A percentile compares a stretch with the other conserved stretches of the same genome.
Evolutionary conservation across 2,797 vertebrate species (phyloP).

Genomic region (Ispidina picta): DNA sequence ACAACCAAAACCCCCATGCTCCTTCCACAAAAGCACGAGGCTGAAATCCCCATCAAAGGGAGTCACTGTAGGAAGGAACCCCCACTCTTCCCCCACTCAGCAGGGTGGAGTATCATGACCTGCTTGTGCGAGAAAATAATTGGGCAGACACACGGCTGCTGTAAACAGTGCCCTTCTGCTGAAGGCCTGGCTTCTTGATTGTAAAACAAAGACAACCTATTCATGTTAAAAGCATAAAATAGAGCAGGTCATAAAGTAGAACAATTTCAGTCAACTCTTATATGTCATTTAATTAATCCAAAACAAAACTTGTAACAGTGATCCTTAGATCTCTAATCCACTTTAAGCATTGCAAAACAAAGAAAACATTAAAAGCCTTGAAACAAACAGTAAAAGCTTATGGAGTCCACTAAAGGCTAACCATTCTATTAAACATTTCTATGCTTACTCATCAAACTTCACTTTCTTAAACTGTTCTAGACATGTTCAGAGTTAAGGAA

Average conservation of each 20-base stretch:
- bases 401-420: not conserved
- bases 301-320: conserved; percentile 48
- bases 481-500: conserved; percentile 9
- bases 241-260: conserved; percentile 3
- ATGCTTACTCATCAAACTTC: conserved; percentile 17
- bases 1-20: not conserved
- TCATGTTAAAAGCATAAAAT: conserved; percentile 18
- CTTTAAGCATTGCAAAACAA: conserved; percentile 58
- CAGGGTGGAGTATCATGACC: conserved; percentile 19
- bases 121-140: conserved; percentile 3
- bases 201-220: conserved; percentile 3
- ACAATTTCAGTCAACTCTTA: conserved; percentile 21
- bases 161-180: not conserved
- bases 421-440: not conserved
- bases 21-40: not conserved
- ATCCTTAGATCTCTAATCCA: conserved; percentile 52
- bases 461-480: conserved; percentile 15
- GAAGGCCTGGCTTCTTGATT: conserved; percentile 23
- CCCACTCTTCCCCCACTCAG: not conserved
- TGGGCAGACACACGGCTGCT: not conserved
- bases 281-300: conserved; percentile 27
- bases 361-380: conserved; percentile 51
- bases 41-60: not conserved
- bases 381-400: conserved; percentile 45
- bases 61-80: not conserved